Conservation (phyloP, 2,113 vertebrate species). For the Triplophysa dalaica region DNA sequence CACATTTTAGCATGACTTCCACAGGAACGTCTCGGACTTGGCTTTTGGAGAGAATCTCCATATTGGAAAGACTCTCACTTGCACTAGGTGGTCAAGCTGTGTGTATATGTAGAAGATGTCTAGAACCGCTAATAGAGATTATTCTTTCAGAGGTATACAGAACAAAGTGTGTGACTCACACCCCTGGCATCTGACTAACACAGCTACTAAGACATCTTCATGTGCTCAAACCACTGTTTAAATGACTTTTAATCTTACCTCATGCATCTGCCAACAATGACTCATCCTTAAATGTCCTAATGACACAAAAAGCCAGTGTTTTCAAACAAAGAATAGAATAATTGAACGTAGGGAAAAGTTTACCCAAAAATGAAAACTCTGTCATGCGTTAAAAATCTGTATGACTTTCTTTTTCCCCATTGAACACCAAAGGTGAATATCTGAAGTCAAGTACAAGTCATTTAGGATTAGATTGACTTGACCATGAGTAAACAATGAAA, state of each 20-base stretch:
- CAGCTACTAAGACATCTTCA: background rate
- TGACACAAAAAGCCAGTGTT: constrained; percentile 31
- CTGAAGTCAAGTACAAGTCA: no score
- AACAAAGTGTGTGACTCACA: constrained; percentile 8
- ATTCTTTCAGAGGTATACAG: constrained; percentile 4
- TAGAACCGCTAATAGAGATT: constrained; percentile 9
- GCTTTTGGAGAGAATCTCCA: constrained; percentile 38
- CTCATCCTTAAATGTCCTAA: constrained; percentile 12
- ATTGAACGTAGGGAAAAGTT: constrained; percentile 2
- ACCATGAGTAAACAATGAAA: no score
- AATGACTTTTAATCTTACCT: constrained; percentile 12
- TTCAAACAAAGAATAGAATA: constrained; percentile 18
- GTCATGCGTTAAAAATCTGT: no score
- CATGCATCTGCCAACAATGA: constrained; percentile 13
- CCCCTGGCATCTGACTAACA: constrained; percentile 4
- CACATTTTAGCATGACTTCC: constrained; percentile 55
- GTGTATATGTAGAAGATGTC: background rate
- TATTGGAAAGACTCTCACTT: constrained; percentile 19
- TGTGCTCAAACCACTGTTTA: constrained; percentile 34
- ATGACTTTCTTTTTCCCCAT: no score
- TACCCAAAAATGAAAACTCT: no score
- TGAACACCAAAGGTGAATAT: no score
- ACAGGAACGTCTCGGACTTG: constrained; percentile 52
- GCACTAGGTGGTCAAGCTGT: constrained; percentile 32
- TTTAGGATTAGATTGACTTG: no score